These are phyloP conservation scores for Microchirus variegatus DNA, from an alignment of 2,797 vertebrate genomes.

Conservation along the genomic window DNA sequence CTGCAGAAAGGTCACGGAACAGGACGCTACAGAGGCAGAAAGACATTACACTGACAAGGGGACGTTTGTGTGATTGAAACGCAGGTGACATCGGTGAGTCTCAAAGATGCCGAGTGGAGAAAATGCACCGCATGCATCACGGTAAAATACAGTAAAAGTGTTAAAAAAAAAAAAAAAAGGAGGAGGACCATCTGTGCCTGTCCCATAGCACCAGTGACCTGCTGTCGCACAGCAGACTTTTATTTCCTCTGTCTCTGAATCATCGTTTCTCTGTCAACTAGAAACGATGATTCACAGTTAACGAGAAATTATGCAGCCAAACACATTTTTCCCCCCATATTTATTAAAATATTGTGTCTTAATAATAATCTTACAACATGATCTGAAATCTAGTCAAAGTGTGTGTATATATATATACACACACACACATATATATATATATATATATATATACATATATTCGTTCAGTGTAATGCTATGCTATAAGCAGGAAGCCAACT, in stretches of 20 bases:
- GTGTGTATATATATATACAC: too few species aligned
- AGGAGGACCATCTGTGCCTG: conserved; percentile 47
- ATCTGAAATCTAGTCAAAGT: too few species aligned
- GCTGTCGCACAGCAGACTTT: conserved; percentile 43
- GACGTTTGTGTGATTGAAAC: conserved; percentile 9
- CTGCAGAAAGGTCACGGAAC: conserved; percentile 27
- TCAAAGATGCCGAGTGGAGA: conserved; percentile 44
- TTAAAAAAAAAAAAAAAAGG: conserved; percentile 23
- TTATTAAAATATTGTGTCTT: too few species aligned
- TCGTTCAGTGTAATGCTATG: background rate
- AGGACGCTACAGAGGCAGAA: conserved; percentile 22
- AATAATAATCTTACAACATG: too few species aligned
- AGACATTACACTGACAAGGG: conserved; percentile 7
- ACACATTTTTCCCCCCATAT: too few species aligned
- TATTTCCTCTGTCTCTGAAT: conserved; percentile 50
- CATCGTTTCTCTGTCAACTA: conserved; percentile 18
- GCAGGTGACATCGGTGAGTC: conserved; percentile 37
- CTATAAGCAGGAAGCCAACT: conserved; percentile 14
- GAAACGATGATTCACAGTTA: background rate
- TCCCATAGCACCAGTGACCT: conserved; percentile 43
- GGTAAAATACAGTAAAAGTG: conserved; percentile 36
- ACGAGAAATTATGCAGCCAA: too few species aligned
- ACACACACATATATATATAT: too few species aligned
- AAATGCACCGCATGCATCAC: conserved; percentile 29
- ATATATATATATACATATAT: background rate